Evolutionary conservation across 2,113 vertebrate species (phyloP).

Genomic region (Eulacestoma nigropectus): DNA sequence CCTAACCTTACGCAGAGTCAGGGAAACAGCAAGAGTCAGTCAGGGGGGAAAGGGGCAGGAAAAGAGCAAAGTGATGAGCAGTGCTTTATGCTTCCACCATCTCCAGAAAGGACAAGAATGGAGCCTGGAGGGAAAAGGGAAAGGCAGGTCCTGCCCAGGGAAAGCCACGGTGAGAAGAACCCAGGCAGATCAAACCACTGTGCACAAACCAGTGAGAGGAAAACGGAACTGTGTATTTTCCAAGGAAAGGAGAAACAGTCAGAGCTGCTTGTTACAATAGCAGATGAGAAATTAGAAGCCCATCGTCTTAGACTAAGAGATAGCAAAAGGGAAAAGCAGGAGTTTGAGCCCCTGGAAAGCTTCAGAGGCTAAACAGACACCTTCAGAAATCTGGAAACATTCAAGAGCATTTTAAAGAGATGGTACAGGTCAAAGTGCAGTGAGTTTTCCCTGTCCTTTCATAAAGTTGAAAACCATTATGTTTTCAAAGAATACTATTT

Average conservation of each 20-base stretch:
- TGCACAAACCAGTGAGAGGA: too few species aligned
- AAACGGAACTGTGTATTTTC: not conserved
- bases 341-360: not conserved
- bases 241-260: not conserved
- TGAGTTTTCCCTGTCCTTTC: not conserved
- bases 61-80: not conserved
- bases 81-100: not conserved
- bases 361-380: not conserved
- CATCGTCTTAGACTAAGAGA: not conserved
- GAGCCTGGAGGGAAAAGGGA: not conserved
- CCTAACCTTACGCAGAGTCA: not conserved
- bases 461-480: fast-evolving
- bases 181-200: not conserved
- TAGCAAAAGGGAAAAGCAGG: not conserved
- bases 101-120: not conserved
- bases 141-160: not conserved
- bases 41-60: not conserved
- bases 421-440: not conserved
- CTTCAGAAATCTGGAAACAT: not conserved
- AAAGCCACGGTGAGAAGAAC: not conserved
- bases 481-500: not conserved
- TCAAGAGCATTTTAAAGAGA: not conserved
- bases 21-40: not conserved
- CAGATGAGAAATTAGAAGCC: not conserved
- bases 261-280: not conserved